Base-by-base conservation (phyloP, 2,888 invertebrate species). In the Drosophila suboccidentalis region DNA sequence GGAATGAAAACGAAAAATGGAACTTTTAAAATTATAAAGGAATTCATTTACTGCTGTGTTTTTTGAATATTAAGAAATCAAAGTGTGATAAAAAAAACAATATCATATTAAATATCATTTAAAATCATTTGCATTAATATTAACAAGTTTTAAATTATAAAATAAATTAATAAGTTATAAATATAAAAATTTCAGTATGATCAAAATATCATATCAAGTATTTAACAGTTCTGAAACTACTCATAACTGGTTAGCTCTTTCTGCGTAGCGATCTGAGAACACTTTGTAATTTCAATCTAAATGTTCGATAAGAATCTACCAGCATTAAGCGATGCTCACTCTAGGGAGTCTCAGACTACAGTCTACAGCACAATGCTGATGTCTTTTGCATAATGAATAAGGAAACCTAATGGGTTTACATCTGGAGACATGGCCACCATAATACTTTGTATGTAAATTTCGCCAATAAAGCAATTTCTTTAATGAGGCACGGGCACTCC, bases 391-490 rank as follows among this genome's bases (percentile, higher is more conserved):
- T 78, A 78, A 77, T 78, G 69, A 68, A 55, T 53, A 69, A 69
- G 71, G 75, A 68, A 77, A 72, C 70, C 79, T 83, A 83, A 84
- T 83, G 87, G 78, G 62, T 72, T 74, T 68, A 80, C 85, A 80
- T 78, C 78, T 76, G 71, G 83, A 60, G 71, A 68, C 77, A 77
- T 77, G 77, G 83, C 82, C 80, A 83, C 73, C 84, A 87, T 84
- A 83, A 84, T 73, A 82, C 84, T 83, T 87, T 87, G 84, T 84
- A 84, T 84, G 84, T 71, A 80, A 84, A 84, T 84, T 87, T 76
- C 69, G 75, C 81, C 83, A 86, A 87, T 86, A 86, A 86, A 86
- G 83, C 79, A 85, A 85, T 86, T 85, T 87, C 83, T 72, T 81
- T 85, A 83, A 87, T 85, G 81, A 83, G 80, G 83, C 81, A 74